Evolutionary conservation across 37 sponge, comb jelly and placozoan species (phyloP).

Genomic region (Tethya wilhelma): DNA sequence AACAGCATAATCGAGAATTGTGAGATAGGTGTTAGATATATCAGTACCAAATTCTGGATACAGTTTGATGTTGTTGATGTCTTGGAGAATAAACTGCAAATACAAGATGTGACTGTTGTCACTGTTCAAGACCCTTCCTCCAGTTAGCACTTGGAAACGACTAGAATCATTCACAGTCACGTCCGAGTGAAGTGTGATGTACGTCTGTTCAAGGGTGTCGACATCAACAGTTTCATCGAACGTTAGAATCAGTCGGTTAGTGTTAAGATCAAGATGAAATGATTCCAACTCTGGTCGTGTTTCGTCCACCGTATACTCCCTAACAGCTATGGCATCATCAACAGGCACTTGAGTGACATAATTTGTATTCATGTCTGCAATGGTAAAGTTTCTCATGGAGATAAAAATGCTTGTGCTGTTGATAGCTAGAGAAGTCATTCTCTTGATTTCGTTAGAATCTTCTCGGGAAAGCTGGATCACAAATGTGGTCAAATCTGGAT

Average conservation of each 20-base stretch:
- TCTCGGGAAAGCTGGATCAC: slow-evolving; percentile 40
- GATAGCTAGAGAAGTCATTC: slow-evolving; percentile 66
- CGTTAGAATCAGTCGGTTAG: slow-evolving; percentile 60
- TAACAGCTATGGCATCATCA: slow-evolving; percentile 52
- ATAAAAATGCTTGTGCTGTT: slow-evolving; percentile 36
- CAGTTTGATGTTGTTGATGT: slow-evolving; percentile 79
- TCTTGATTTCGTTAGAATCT: slow-evolving; percentile 86
- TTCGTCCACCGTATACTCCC: slow-evolving; percentile 53
- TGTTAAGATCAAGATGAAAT: slow-evolving; percentile 78
- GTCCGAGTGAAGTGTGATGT: slow-evolving; percentile 57
- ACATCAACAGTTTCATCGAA: slow-evolving; percentile 88
- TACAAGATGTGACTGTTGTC: slow-evolving; percentile 68
- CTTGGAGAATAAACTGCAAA: slow-evolving; percentile 36
- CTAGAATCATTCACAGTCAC: not conserved
- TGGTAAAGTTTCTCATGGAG: slow-evolving; percentile 57
- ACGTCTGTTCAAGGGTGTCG: slow-evolving; percentile 2
- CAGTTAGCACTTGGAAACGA: not conserved
- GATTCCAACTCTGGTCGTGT: slow-evolving; percentile 47
- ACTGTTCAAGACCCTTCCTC: slow-evolving; percentile 39
- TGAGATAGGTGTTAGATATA: slow-evolving; percentile 67
- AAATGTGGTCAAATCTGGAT: slow-evolving; percentile 45
- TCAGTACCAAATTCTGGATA: slow-evolving; percentile 62
- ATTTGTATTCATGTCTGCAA: slow-evolving; percentile 88
- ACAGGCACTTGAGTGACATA: slow-evolving; percentile 16
- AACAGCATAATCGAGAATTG: slow-evolving; percentile 45